These are phyloP conservation scores for Galerucella calmariensis DNA, from an alignment of 2,888 invertebrate genomes.

Conservation along the genomic window DNA sequence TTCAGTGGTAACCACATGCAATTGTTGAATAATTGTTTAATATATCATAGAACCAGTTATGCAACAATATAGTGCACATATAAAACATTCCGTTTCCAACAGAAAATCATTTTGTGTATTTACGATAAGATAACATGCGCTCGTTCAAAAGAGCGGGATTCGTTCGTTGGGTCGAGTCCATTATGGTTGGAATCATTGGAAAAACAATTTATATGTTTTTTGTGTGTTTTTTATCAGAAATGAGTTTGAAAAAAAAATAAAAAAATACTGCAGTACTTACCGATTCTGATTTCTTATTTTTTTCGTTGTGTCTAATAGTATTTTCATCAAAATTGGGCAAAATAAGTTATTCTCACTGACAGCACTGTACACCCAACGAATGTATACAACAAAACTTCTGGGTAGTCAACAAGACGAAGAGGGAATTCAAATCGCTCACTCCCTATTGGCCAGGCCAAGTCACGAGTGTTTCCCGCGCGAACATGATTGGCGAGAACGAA, in stretches of 20 bases:
- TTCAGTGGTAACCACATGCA: conserved; percentile 30
- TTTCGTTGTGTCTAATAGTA: conserved; percentile 75
- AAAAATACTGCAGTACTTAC: conserved; percentile 68
- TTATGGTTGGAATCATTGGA: conserved; percentile 51
- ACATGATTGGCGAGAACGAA: conserved; percentile 56
- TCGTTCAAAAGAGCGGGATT: conserved; percentile 64
- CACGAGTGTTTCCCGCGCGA: conserved; percentile 64
- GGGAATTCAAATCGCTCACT: conserved; percentile 65
- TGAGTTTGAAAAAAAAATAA: conserved; percentile 49
- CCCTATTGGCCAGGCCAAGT: conserved; percentile 59
- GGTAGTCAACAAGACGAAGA: conserved; percentile 61
- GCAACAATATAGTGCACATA: conserved; percentile 16
- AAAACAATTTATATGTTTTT: conserved; percentile 49
- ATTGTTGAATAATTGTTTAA: conserved; percentile 35
- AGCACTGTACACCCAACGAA: conserved; percentile 65
- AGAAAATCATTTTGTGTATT: conserved; percentile 19
- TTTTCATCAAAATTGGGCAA: conserved; percentile 79
- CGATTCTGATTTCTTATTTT: conserved; percentile 74
- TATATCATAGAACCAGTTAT: conserved; percentile 24
- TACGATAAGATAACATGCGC: conserved; percentile 55
- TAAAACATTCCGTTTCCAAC: conserved; percentile 1
- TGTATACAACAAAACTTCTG: conserved; percentile 66
- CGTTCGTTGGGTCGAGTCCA: conserved; percentile 62
- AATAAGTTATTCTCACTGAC: conserved; percentile 62
- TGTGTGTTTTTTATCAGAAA: conserved; percentile 61